Evolutionary conservation across 2,797 vertebrate species (phyloP), one percentile per base, ranked within the genome.

Genomic region (Muraenolepis orangiensis): DNA sequence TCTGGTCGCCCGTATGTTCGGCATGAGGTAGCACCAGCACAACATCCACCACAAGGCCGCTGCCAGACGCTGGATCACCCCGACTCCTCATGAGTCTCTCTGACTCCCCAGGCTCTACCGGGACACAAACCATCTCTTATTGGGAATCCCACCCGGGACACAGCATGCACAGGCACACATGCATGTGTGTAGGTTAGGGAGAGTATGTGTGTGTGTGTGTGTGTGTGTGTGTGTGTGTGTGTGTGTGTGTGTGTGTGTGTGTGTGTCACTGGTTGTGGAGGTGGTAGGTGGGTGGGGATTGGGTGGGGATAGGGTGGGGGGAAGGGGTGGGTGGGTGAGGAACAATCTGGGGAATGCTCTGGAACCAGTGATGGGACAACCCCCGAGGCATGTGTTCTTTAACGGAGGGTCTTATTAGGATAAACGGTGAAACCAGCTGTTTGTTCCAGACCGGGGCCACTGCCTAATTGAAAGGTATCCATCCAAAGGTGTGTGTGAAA

Each of bases 401-500:
- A 89, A 85, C 77, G 78, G 70, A 86, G 79, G 79, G 73, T 80
- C 84, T 90, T 89, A 87, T 90, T 87, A 91, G 89, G 87, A 82
- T 79, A 81, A 83, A 82, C 78, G 86, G 78, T 85, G 80, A 86
- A 89, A 90, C 87, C 93, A 93, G 91, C 91, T 94, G 91, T 92
- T 90, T 76, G 83, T 86, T 86, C 82, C 84, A 93, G 87, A 87
- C 90, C 80, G 81, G 72, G 76, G 90, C 81, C 74, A 69, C 69
- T 69, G 81, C 78, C 86, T 92, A 93, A 93, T 91, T 94, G 91
- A 92, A 92, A 92, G 91, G 92, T 89, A 87, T 90, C 80, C 81
- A 75, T 81, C 81, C n/a, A 28, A 18, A 28, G 57, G 51, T 74
- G 14, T 75, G 74, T 51, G 23, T 64, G n/a, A 28, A 18, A 28